Evolutionary conservation across 2,113 vertebrate species (phyloP).

Genomic region (Spermophilus dauricus): DNA sequence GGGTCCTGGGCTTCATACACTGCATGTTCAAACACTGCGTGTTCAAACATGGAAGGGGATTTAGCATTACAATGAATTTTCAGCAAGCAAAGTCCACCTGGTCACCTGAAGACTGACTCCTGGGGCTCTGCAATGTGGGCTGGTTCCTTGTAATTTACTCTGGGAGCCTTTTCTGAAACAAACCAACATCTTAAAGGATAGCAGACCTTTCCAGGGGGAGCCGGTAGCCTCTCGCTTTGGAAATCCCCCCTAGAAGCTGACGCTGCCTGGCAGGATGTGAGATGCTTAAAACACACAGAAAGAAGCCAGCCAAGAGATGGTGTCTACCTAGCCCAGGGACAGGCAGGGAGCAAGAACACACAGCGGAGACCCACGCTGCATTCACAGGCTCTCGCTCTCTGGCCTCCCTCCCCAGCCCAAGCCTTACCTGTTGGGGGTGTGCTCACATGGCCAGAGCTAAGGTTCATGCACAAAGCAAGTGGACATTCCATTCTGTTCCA

Average conservation of each 20-base stretch:
- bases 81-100: neutral
- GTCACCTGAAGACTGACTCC: neutral
- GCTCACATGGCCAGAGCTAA: neutral
- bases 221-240: neutral
- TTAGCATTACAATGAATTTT: no score
- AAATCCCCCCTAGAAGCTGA: neutral
- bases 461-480: neutral
- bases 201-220: neutral
- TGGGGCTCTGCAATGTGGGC: no score
- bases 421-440: neutral
- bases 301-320: neutral
- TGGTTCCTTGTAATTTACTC: neutral
- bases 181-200: neutral
- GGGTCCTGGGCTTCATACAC: no score
- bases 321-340: neutral
- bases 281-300: neutral
- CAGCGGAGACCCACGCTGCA: no score
- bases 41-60: neutral
- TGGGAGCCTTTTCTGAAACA: no score
- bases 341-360: no score
- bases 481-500: neutral
- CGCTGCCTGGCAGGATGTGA: neutral
- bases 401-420: neutral
- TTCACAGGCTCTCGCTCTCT: neutral
- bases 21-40: rapidly evolving